Conservation (phyloP, 2,797 vertebrate genomes). For the Brotula barbata region DNA sequence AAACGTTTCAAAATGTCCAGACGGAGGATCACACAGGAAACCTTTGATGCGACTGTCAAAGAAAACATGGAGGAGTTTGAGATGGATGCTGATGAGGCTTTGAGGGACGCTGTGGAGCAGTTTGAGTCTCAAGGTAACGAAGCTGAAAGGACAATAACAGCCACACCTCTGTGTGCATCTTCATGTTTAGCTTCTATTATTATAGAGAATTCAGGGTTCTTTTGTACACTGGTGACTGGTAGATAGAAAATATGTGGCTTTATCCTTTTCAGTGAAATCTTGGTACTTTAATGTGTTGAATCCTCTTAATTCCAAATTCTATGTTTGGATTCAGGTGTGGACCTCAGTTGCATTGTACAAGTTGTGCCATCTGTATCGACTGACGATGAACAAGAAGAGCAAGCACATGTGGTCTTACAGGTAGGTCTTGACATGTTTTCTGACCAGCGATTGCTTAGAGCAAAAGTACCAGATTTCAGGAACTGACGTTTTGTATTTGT, state of each 20-base stretch:
- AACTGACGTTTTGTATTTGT: not conserved
- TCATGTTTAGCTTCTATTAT: too few relatives aligned
- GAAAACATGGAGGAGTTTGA: constrained; percentile 93
- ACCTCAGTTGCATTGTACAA: constrained; percentile 91
- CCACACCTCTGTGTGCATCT: not conserved
- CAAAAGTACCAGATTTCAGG: not conserved
- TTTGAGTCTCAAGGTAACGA: constrained; percentile 91
- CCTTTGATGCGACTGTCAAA: constrained; percentile 88
- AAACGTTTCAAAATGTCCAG: constrained; percentile 78
- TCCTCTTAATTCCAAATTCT: constrained; percentile 5
- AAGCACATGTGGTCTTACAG: constrained; percentile 85
- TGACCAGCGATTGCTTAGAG: not conserved
- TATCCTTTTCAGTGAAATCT: too few relatives aligned
- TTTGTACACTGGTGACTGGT: too few relatives aligned
- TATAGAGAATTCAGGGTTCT: too few relatives aligned
- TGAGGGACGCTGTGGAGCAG: constrained; percentile 89
- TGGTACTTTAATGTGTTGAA: not conserved
- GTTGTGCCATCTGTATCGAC: constrained; percentile 67
- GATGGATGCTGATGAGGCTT: constrained; percentile 88
- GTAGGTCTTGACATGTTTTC: constrained; percentile 62
- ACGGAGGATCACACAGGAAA: constrained; percentile 90
- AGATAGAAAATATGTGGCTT: too few relatives aligned
- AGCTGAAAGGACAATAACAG: not conserved
- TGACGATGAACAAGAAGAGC: constrained; percentile 76
- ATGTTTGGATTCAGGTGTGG: constrained; percentile 82